A percentile compares a stretch with the other conserved stretches of the same genome.
phyloP scores from a whole-genome alignment of 2,113 vertebrate genomes.

The Amblyopsis rosae region DNA sequence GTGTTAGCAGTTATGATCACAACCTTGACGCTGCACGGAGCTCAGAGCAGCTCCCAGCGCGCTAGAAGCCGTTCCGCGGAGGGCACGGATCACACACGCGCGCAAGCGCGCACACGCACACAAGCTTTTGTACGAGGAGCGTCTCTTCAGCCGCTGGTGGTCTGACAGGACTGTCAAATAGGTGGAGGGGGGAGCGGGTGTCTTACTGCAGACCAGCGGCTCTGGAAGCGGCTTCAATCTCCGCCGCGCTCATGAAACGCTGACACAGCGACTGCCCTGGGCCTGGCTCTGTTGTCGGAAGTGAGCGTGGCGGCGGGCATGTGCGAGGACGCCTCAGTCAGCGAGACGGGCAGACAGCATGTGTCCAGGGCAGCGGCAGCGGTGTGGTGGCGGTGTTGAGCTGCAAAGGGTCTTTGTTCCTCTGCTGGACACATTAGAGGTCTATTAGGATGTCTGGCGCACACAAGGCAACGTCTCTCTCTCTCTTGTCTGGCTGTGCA shows the following conservation, averaged over 20 bases:
- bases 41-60: conserved; percentile 27
- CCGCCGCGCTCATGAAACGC: conserved; percentile 58
- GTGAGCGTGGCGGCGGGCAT: conserved; percentile 69
- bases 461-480: conserved; percentile 34
- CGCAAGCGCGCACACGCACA: conserved; percentile 57
- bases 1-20: too few species aligned
- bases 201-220: conserved; percentile 53
- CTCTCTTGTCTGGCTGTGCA: conserved; percentile 65
- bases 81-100: conserved; percentile 4
- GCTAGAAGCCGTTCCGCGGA: conserved; percentile 35
- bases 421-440: conserved; percentile 70
- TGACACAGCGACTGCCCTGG: conserved; percentile 74
- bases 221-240: conserved; percentile 53
- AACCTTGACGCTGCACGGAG: neutral
- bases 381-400: conserved; percentile 40
- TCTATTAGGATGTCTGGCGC: conserved; percentile 70
- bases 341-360: conserved; percentile 63
- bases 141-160: conserved; percentile 50
- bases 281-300: conserved; percentile 69
- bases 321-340: conserved; percentile 72
- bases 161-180: conserved; percentile 60
- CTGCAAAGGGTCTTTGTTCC: conserved; percentile 64
- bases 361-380: conserved; percentile 49
- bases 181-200: conserved; percentile 11
- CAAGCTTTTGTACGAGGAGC: conserved; percentile 50